phyloP scores from a whole-genome alignment of 1,140 invertebrate genomes.

The Hormaphis cornu region DNA sequence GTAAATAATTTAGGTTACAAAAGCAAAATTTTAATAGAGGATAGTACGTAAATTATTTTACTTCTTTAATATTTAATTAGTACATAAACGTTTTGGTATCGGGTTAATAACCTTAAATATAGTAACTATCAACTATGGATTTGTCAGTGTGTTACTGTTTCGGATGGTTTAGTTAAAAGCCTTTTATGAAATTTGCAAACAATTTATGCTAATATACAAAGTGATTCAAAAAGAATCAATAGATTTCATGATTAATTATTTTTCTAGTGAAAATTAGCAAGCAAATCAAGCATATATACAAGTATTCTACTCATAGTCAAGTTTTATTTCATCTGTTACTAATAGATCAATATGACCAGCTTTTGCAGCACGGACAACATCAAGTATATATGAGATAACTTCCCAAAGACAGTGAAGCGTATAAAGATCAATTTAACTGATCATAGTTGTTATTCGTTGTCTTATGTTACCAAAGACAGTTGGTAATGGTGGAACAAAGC shows the following conservation, averaged over 20 bases:
- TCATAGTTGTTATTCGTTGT: background rate
- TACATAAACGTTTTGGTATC: no score
- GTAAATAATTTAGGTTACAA: no score
- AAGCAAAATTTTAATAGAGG: no score
- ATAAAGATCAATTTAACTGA: background rate
- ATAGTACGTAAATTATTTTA: no score
- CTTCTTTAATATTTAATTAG: no score
- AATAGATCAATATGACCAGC: background rate
- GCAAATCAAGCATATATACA: background rate
- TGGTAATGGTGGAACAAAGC: background rate
- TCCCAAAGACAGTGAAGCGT: background rate
- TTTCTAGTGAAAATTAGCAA: background rate
- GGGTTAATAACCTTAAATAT: no score
- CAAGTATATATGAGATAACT: background rate
- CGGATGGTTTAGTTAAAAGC: no score
- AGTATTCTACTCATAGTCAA: background rate
- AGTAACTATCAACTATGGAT: no score
- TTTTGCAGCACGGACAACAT: background rate
- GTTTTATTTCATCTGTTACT: background rate
- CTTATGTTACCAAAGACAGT: background rate
- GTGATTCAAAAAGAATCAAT: background rate
- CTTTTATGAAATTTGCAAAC: no score
- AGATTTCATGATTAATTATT: background rate
- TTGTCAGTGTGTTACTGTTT: no score
- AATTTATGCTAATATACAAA: background rate